phyloP scores from a whole-genome alignment of 2,888 invertebrate species.

The Sarcophaga variegata region DNA sequence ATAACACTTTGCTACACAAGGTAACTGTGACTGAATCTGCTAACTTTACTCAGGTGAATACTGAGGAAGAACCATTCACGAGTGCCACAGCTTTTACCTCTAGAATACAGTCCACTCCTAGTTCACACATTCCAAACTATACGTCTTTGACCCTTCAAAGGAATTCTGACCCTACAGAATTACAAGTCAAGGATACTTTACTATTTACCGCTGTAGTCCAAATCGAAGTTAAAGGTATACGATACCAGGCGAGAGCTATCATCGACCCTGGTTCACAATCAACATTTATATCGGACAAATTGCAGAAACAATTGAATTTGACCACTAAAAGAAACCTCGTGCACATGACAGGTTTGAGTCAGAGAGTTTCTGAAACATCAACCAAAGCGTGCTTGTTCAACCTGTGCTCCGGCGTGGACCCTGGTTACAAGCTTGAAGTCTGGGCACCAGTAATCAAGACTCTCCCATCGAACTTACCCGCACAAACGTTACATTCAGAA shows the following conservation, averaged over 20 bases:
- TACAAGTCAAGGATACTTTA: constrained; percentile 13
- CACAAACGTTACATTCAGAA: neutral
- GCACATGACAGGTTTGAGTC: neutral
- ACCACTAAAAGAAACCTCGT: constrained; percentile 31
- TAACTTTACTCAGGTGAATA: neutral
- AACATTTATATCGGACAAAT: constrained; percentile 26
- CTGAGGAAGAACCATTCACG: neutral
- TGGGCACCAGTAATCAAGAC: constrained; percentile 1
- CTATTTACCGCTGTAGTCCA: constrained; percentile 38
- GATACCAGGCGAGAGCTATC: constrained; percentile 28
- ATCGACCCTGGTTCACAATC: constrained; percentile 42
- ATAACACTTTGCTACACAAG: no score
- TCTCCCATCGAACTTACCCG: neutral
- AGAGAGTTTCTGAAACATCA: constrained; percentile 16
- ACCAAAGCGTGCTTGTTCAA: constrained; percentile 20
- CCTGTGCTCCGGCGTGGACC: neutral
- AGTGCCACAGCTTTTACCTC: neutral
- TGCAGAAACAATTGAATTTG: constrained; percentile 27
- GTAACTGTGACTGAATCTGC: neutral
- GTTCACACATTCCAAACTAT: neutral
- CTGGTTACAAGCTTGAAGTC: neutral
- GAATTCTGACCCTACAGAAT: no score
- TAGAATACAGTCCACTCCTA: neutral
- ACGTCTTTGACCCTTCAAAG: constrained; percentile 25
- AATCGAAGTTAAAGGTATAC: constrained; percentile 11